These are phyloP conservation scores for Aphrophora alni DNA, from an alignment of 2,888 invertebrate species.

Conservation along the genomic window DNA sequence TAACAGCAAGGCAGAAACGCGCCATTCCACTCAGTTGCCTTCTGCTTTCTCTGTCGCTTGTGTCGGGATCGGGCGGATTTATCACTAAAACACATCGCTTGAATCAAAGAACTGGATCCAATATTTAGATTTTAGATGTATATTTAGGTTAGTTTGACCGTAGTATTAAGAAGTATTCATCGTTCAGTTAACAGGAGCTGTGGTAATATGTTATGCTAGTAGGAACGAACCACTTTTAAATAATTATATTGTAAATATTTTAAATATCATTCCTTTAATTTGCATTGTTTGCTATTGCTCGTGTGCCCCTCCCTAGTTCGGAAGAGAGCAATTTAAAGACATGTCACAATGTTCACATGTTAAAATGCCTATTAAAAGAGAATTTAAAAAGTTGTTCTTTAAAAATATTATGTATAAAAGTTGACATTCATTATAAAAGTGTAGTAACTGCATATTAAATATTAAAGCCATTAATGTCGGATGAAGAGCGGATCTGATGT, in stretches of 20 bases:
- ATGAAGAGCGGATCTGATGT: conserved; percentile 23
- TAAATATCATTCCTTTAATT: conserved; percentile 32
- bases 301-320: conserved; percentile 32
- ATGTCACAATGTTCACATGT: conserved; percentile 29
- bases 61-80: conserved; percentile 18
- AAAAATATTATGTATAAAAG: conserved; percentile 42
- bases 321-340: conserved; percentile 30
- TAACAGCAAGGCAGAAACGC: conserved; percentile 1
- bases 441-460: conserved; percentile 40
- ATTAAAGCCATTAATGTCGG: conserved; percentile 30
- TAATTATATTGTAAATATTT: conserved; percentile 41
- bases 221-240: conserved; percentile 40
- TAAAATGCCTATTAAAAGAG: conserved; percentile 25
- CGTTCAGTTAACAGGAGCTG: conserved; percentile 41
- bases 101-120: conserved; percentile 47
- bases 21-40: conserved; percentile 38
- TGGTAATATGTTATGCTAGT: conserved; percentile 42
- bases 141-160: conserved; percentile 51
- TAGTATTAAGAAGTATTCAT: conserved; percentile 45
- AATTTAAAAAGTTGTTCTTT: conserved; percentile 26
- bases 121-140: conserved; percentile 52
- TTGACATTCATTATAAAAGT: conserved; percentile 42
- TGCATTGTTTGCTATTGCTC: conserved; percentile 35
- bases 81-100: conserved; percentile 32
- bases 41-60: conserved; percentile 37